Evolutionary conservation across 2,888 invertebrate genomes (phyloP).

Genomic region (Lochmaea capreae): DNA sequence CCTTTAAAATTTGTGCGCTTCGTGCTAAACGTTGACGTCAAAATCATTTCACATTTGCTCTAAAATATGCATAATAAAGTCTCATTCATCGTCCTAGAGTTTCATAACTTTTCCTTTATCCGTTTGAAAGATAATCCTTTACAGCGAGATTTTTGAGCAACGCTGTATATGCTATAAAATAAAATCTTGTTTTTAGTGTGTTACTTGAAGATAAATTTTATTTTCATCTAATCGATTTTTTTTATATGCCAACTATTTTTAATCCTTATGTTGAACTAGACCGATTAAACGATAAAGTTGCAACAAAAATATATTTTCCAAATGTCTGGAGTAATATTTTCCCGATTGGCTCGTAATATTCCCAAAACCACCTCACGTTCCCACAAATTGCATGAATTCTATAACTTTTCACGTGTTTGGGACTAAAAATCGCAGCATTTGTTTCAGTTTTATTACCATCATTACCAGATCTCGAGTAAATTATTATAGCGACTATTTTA

Average conservation of each 20-base stretch:
- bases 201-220: no score
- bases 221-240: neutral
- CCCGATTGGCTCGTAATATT: slow-evolving; percentile 1
- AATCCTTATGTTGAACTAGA: neutral
- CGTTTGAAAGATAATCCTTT: no score
- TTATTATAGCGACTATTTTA: neutral
- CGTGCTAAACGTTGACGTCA: no score
- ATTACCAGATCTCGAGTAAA: neutral
- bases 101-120: no score
- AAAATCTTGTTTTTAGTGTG: no score
- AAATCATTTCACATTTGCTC: no score
- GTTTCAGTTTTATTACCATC: neutral
- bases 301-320: slow-evolving; percentile 1
- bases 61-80: no score
- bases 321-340: neutral
- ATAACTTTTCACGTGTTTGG: slow-evolving; percentile 8
- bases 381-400: neutral
- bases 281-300: neutral
- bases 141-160: no score
- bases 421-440: neutral
- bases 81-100: no score
- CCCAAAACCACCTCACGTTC: neutral
- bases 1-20: no score
- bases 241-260: neutral
- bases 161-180: no score